phyloP scores from a whole-genome alignment of 2,113 vertebrate species.

The Xenotilapia longispinis region DNA sequence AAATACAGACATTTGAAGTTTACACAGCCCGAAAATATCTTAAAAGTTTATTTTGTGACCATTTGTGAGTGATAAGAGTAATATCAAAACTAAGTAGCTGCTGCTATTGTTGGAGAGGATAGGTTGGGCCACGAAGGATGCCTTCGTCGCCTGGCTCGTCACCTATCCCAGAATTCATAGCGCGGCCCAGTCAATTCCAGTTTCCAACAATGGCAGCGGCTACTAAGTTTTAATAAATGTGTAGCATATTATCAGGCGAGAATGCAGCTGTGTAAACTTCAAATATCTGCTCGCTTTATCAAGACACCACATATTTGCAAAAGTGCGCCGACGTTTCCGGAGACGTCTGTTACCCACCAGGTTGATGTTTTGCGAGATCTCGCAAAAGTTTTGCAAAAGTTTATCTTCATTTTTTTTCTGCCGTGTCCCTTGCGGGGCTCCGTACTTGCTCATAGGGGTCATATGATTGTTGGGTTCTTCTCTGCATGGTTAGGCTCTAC shows the following conservation, averaged over 20 bases:
- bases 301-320: fast-evolving
- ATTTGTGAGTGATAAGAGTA: fast-evolving
- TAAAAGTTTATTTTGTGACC: neutral
- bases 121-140: neutral
- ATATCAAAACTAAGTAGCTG: neutral
- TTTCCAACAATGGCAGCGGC: neutral
- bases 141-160: neutral
- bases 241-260: fast-evolving
- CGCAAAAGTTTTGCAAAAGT: neutral
- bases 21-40: neutral
- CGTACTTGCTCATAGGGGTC: neutral
- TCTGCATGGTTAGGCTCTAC: fast-evolving
- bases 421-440: neutral
- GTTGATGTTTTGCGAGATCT: neutral
- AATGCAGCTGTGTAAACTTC: fast-evolving
- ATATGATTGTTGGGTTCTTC: neutral
- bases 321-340: fast-evolving
- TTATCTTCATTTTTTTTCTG: neutral
- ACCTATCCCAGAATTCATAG: neutral
- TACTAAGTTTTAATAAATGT: neutral
- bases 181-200: fast-evolving
- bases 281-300: fast-evolving
- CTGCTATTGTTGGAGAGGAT: neutral
- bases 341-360: neutral
- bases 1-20: neutral